Evolutionary conservation across 1,140 invertebrate genomes (phyloP).

Genomic region (Heliothis virescens): DNA sequence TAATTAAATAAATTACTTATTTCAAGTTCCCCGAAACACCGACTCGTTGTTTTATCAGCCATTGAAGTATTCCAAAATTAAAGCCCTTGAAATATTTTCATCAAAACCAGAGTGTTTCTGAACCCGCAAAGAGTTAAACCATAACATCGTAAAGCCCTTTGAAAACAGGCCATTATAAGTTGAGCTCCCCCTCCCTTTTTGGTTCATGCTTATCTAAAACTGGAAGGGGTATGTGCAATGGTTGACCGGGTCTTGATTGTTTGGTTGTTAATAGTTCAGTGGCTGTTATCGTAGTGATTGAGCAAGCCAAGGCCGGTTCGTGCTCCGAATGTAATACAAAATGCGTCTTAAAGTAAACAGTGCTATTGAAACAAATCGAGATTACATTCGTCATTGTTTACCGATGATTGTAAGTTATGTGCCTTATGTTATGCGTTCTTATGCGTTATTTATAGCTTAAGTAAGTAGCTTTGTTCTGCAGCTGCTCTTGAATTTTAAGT

Average conservation of each 20-base stretch:
- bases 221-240: conserved; percentile 13
- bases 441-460: conserved; percentile 5
- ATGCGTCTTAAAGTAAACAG: conserved; percentile 45
- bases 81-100: conserved; percentile 45
- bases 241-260: background rate
- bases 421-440: background rate
- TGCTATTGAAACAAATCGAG: conserved; percentile 31
- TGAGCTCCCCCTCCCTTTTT: conserved; percentile 7
- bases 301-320: conserved; percentile 48
- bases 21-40: conserved; percentile 19
- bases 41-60: conserved; percentile 12
- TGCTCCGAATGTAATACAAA: conserved; percentile 48
- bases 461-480: background rate
- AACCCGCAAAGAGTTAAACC: conserved; percentile 43
- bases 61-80: conserved; percentile 22
- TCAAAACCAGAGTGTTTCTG: conserved; percentile 32
- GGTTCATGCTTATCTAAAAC: background rate
- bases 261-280: conserved; percentile 45
- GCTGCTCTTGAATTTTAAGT: background rate
- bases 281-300: conserved; percentile 49
- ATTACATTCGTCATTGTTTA: conserved; percentile 48
- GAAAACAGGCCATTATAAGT: conserved; percentile 13
- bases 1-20: conserved; percentile 44
- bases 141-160: conserved; percentile 49
- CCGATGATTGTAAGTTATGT: conserved; percentile 24